Percentiles rank a stretch among this genome's conserved stretches.
These are phyloP conservation scores for Hylaeus anthracinus DNA, from an alignment of 1,140 invertebrate species.

Conservation along the genomic window DNA sequence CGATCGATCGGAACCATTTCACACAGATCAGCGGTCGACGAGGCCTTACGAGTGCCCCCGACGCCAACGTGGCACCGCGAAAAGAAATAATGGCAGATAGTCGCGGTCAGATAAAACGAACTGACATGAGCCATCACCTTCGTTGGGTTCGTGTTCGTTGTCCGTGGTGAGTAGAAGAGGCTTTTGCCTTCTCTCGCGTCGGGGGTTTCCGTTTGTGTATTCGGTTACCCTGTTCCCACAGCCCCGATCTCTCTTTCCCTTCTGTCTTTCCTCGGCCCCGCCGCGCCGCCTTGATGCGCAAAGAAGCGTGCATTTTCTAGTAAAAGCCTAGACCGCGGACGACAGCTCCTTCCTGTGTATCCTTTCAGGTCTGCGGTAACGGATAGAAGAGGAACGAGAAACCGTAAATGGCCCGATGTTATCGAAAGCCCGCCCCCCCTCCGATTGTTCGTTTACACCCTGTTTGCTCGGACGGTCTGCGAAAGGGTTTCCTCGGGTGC, in stretches of 20 bases:
- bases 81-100: slow-evolving; percentile 73
- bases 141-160: slow-evolving; percentile 44
- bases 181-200: slow-evolving; percentile 56
- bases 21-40: slow-evolving; percentile 46
- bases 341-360: slow-evolving; percentile 62
- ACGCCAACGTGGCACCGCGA: slow-evolving; percentile 52
- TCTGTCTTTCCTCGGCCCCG: slow-evolving; percentile 4
- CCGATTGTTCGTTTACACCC: slow-evolving; percentile 51
- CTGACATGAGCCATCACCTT: slow-evolving; percentile 68
- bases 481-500: slow-evolving; percentile 27
- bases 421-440: slow-evolving; percentile 36
- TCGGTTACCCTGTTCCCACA: slow-evolving; percentile 71
- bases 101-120: slow-evolving; percentile 66
- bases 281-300: slow-evolving; percentile 40
- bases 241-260: slow-evolving; percentile 28
- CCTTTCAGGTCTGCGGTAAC: slow-evolving; percentile 51
- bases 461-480: slow-evolving; percentile 24
- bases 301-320: slow-evolving; percentile 63
- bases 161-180: slow-evolving; percentile 38
- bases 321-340: slow-evolving; percentile 57
- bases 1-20: slow-evolving; percentile 57
- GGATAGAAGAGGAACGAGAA: slow-evolving; percentile 38
- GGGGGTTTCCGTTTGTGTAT: slow-evolving; percentile 68
- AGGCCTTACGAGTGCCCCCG: slow-evolving; percentile 50
- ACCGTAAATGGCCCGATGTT: slow-evolving; percentile 50